These are phyloP conservation scores for Thymelicus sylvestris DNA, from an alignment of 2,888 invertebrate genomes.

Conservation along the genomic window DNA sequence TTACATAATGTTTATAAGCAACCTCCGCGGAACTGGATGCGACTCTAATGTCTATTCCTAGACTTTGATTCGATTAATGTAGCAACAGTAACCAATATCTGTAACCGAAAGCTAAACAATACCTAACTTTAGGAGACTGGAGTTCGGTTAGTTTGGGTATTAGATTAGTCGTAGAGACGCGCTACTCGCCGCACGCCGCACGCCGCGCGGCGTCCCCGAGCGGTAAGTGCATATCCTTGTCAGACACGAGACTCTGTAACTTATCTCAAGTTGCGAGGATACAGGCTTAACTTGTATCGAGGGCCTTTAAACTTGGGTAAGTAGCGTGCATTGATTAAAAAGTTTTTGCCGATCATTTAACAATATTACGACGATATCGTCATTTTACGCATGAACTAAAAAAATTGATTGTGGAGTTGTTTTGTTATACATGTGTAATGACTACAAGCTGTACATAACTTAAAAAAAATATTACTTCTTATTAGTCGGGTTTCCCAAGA, in stretches of 20 bases:
- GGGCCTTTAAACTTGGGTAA: constrained; percentile 48
- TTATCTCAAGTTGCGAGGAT: constrained; percentile 62
- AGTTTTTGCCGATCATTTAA: constrained; percentile 5
- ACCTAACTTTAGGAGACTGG: constrained; percentile 38
- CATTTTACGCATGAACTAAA: no score
- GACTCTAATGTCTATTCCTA: no score
- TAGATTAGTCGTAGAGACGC: constrained; percentile 67
- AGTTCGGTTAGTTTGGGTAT: constrained; percentile 59
- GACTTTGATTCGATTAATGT: neutral
- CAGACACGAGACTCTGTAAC: constrained; percentile 75
- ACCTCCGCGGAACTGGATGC: no score
- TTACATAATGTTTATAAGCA: no score
- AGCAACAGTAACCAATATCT: neutral
- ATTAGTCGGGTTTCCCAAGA: no score
- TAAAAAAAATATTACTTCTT: no score
- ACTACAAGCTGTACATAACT: no score
- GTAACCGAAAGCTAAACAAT: constrained; percentile 34
- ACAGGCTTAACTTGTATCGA: constrained; percentile 54
- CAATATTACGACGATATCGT: no score
- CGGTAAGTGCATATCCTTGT: constrained; percentile 80
- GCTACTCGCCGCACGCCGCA: constrained; percentile 46
- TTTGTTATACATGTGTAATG: no score
- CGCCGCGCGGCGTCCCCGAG: neutral
- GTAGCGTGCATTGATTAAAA: constrained; percentile 37
- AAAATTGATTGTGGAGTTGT: no score